Evolutionary conservation across 2,888 invertebrate genomes (phyloP).

Genomic region (Digitonthophagus gazella): DNA sequence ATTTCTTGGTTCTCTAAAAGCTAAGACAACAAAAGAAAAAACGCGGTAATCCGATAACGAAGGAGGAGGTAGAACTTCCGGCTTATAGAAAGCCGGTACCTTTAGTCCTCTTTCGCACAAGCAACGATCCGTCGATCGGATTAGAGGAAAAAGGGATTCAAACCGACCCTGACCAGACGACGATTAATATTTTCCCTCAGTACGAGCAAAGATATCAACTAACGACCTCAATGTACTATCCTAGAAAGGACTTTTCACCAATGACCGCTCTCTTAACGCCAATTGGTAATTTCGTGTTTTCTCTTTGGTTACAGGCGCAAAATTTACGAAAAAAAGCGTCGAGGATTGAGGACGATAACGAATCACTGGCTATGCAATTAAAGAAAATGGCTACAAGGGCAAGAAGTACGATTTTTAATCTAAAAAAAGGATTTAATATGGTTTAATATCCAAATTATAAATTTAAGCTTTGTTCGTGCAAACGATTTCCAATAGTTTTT

Average conservation of each 20-base stretch:
- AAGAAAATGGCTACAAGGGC: slow-evolving; percentile 83
- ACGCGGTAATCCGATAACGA: neutral
- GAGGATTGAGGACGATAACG: slow-evolving; percentile 95
- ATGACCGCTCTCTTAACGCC: slow-evolving; percentile 46
- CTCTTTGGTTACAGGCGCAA: slow-evolving; percentile 69
- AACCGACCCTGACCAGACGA: neutral
- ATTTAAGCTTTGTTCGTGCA: no score
- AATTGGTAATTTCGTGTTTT: slow-evolving; percentile 43
- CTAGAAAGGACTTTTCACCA: slow-evolving; percentile 42
- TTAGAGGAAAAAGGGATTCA: neutral
- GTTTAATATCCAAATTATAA: neutral
- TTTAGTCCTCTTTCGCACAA: slow-evolving; percentile 29
- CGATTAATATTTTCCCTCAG: neutral
- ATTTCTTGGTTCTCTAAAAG: no score
- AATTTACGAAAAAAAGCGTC: slow-evolving; percentile 85
- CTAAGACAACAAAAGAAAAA: neutral
- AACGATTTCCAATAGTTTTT: no score
- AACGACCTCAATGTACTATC: slow-evolving; percentile 37
- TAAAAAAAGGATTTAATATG: no score
- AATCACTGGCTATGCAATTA: slow-evolving; percentile 90
- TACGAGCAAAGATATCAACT: slow-evolving; percentile 19
- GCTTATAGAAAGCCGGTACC: slow-evolving; percentile 32
- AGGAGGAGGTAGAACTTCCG: slow-evolving; percentile 29
- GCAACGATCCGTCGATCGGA: slow-evolving; percentile 3
- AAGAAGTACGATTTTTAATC: slow-evolving; percentile 32